Base-by-base conservation (phyloP, 2,888 invertebrate species). In the Gymnosoma rotundatum region DNA sequence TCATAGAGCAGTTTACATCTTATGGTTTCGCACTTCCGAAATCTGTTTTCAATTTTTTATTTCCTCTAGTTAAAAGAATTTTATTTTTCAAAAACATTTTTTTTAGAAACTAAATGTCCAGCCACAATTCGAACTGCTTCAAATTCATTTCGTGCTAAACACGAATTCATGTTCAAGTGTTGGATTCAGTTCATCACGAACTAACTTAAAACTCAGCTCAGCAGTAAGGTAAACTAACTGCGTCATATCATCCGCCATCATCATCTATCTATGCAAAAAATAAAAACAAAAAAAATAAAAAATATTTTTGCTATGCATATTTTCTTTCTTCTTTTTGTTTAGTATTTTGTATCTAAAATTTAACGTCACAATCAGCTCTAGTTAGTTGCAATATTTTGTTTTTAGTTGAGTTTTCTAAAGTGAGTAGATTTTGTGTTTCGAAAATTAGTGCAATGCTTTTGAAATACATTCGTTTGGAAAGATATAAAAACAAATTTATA, bases 391-490 rank as follows among this genome's bases (percentile, higher is more conserved):
- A 16, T 50, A 25, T 50, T 12, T 14, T 20, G 6, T 38, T 7
- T 73, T 32, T 66, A n/a, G n/a, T n/a, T n/a, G n/a, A n/a, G n/a
- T 60, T 70, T 75, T 58, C 56, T 32, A 32, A 50, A 48, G 58
- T 73, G 48, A 69, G 76, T 42, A 36, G 20, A 18, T 42, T 56
- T 45, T 67, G 66, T 60, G 32, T 63, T 45, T 42, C 36, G 36
- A 20, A 83, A 80, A 69, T 76, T 80, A 69, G 67, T 84, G 63
- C 76, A 80, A 80, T 67, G 76, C 73, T 81, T 83, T 76, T 67
- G 64, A 78, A 66, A 78, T 58, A 69, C 69, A 81, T 58, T 84
- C 84, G 63, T 74, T 81, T 73, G 83, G 76, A 84, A 80, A 84
- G 80, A 84, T 81, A 81, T 81, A 52, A 72, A 76, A 76, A 73